Evolutionary conservation across 1,140 invertebrate species (phyloP).

Genomic region (Pseudobourletiella spinata): DNA sequence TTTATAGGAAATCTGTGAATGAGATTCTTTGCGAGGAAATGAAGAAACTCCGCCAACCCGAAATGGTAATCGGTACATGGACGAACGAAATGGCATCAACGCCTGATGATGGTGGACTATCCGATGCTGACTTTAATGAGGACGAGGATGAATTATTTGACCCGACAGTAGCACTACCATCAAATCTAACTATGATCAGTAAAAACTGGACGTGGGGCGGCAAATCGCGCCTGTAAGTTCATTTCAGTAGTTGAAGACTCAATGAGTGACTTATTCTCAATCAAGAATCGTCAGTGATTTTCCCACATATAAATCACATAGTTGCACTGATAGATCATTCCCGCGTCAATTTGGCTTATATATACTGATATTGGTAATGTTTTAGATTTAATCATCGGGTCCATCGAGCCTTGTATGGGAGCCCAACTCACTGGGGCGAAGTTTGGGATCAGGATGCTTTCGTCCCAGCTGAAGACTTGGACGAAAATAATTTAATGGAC

Average conservation of each 20-base stretch:
- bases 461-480: conserved; percentile 31
- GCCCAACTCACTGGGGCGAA: conserved; percentile 36
- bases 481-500: conserved; percentile 34
- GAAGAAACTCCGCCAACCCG: conserved; percentile 44
- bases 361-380: no score
- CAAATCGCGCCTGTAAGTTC: conserved; percentile 25
- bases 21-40: conserved; percentile 44
- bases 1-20: conserved; percentile 42
- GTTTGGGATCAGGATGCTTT: conserved; percentile 35
- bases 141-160: conserved; percentile 39
- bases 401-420: conserved; percentile 35
- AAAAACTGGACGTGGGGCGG: conserved; percentile 36
- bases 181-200: conserved; percentile 41
- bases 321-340: no score
- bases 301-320: no score
- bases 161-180: conserved; percentile 41
- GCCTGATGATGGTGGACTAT: not conserved
- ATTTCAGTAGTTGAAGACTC: not conserved
- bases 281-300: no score
- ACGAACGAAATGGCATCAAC: conserved; percentile 69
- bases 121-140: conserved; percentile 37
- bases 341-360: no score
- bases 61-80: conserved; percentile 80
- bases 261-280: not conserved
- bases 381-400: conserved; percentile 33